Evolutionary conservation across 2,113 vertebrate genomes (phyloP), one percentile per base, ranked within the genome.

Genomic region (Ciconia maguari): DNA sequence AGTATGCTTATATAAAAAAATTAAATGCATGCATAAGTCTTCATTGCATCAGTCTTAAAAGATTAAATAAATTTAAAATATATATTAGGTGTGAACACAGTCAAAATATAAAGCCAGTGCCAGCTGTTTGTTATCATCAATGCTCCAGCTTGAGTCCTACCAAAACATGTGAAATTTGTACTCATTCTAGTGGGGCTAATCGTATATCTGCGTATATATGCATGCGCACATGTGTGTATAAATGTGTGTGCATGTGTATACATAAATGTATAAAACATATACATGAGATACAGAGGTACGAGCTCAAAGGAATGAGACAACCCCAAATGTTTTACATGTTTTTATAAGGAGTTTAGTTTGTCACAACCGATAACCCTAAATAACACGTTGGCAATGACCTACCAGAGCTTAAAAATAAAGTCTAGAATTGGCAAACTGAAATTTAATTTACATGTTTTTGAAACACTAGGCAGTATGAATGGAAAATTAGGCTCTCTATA

Each of bases 381-480:
- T 2, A 70, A 61, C 0, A 2, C 0, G 8, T 1, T 51, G 42
- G 32, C 75, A 84, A 51, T 0, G 1, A 93, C 8, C 64, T 51
- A 52, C 7, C 24, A 44, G 79, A 62, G 58, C 34, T 87, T 48
- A 34, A 74, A 92, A 93, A 52, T 5, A 12, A 32, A 68, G 27
- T 18, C 69, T 49, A 16, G 76, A 72, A 72, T 2, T 14, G 62
- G 57, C 11, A 83, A 74, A 83, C 3, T 6, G 16, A 10, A 91
- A 85, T n/a, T 44, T 41, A 14, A 64, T 75, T 68, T 36, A 30
- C 74, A 61, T 20, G 55, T 12, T 71, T 92, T 42, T 16, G 61
- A 65, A 54, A 26, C 42, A 65, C 5, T 0, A 66, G 49, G 85
- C 71, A 92, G 71, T 8, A 68, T 0, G n/a, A 76, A 79, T 20